These are phyloP conservation scores for Oryctes rhinoceros DNA, from an alignment of 1,140 invertebrate genomes.

Conservation along the genomic window DNA sequence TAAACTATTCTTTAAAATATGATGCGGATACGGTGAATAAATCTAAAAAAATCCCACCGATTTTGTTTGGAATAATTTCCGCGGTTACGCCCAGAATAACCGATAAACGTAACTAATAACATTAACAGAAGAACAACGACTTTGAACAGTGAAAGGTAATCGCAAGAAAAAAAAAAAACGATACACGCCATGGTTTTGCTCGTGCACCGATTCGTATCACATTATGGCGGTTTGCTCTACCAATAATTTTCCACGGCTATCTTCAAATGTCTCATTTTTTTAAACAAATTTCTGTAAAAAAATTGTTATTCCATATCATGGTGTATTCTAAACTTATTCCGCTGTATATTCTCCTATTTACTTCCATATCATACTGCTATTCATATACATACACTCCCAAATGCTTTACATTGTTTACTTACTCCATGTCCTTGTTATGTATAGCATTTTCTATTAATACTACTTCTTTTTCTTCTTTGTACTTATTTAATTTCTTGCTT, in stretches of 20 bases:
- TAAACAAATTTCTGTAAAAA: too few species aligned
- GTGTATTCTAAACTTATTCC: neutral
- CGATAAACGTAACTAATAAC: slow-evolving; percentile 8
- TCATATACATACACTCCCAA: too few species aligned
- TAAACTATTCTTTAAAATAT: neutral
- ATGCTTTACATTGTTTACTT: too few species aligned
- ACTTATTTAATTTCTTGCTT: too few species aligned
- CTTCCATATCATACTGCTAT: too few species aligned
- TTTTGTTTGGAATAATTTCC: neutral
- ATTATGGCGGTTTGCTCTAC: neutral
- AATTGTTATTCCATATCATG: too few species aligned
- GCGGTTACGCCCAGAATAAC: neutral
- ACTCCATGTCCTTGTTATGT: too few species aligned
- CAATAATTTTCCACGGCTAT: neutral
- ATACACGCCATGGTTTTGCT: neutral
- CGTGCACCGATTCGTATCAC: neutral
- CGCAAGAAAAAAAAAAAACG: neutral
- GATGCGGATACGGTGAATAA: neutral
- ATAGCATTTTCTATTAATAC: too few species aligned
- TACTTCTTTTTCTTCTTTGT: too few species aligned
- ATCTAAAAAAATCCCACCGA: neutral
- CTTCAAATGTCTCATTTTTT: too few species aligned
- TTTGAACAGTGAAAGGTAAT: slow-evolving; percentile 26
- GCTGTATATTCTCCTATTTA: too few species aligned
- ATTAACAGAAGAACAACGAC: slow-evolving; percentile 10